Conservation (phyloP, 64 coral and sea anemone species). For the Dendrophyllia cribrosa region DNA sequence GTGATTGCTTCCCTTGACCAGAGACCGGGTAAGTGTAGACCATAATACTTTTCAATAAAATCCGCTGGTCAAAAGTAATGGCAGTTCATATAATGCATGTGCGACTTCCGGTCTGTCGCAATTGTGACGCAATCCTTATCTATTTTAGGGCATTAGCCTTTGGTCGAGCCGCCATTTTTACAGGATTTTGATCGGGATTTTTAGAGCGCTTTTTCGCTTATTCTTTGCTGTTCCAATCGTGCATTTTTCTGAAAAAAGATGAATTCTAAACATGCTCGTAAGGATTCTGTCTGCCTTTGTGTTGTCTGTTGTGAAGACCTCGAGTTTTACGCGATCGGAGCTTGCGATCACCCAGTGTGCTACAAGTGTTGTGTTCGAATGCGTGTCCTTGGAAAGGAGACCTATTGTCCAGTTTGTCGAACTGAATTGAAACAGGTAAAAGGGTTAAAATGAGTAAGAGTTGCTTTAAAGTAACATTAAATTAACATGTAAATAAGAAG, state of each 20-base stretch:
- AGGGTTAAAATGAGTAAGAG: background rate
- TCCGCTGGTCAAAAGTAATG: slow-evolving; percentile 54
- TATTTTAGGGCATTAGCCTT: slow-evolving; percentile 55
- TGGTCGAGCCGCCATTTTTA: slow-evolving; percentile 17
- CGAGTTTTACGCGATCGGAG: slow-evolving; percentile 84
- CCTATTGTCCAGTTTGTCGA: slow-evolving; percentile 91
- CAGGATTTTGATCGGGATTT: background rate
- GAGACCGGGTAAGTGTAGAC: slow-evolving; percentile 46
- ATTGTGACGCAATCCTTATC: slow-evolving; percentile 31
- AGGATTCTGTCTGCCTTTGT: slow-evolving; percentile 74
- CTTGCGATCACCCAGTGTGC: slow-evolving; percentile 92
- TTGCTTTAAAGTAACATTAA: background rate
- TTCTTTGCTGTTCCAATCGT: background rate
- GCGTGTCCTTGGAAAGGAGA: slow-evolving; percentile 92
- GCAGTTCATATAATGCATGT: background rate
- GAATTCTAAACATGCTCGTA: slow-evolving; percentile 67
- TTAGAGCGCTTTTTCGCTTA: background rate
- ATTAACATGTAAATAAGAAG: too few species aligned
- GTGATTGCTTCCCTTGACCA: background rate
- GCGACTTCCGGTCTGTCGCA: background rate
- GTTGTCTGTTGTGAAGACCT: slow-evolving; percentile 97
- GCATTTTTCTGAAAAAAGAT: background rate
- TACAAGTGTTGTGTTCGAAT: slow-evolving; percentile 89
- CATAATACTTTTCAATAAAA: slow-evolving; percentile 74
- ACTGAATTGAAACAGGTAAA: slow-evolving; percentile 78